Evolutionary conservation across 2,888 invertebrate species (phyloP).

Genomic region (Cremastinae sp.): DNA sequence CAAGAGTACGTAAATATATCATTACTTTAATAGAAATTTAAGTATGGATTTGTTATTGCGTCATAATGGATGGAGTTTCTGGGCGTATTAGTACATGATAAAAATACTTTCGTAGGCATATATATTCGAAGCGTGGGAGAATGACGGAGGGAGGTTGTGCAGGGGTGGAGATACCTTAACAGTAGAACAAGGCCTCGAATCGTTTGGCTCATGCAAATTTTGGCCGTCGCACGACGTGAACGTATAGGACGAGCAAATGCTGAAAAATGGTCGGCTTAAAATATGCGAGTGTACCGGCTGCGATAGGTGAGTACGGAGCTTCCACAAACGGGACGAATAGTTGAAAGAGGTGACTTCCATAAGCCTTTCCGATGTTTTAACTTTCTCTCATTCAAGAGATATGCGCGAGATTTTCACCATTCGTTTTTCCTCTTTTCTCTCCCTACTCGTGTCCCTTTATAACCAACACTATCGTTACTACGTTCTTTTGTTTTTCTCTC

Average conservation of each 20-base stretch:
- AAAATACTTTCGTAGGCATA: no score
- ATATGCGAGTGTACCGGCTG: constrained; percentile 78
- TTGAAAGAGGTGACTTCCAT: constrained; percentile 59
- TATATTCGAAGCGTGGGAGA: no score
- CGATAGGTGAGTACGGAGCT: constrained; percentile 75
- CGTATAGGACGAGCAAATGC: constrained; percentile 76
- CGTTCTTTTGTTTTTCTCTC: constrained; percentile 27
- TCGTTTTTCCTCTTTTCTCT: constrained; percentile 43
- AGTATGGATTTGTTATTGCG: no score
- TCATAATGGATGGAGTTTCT: no score
- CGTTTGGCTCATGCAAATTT: constrained; percentile 77
- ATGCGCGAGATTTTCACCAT: constrained; percentile 60
- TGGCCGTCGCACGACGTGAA: constrained; percentile 71
- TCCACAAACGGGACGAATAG: constrained; percentile 51
- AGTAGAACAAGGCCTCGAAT: constrained; percentile 61
- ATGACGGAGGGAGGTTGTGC: constrained; percentile 9
- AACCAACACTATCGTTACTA: background rate
- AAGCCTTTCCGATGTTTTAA: constrained; percentile 70
- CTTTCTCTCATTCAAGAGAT: constrained; percentile 64
- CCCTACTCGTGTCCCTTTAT: background rate
- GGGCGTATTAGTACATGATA: no score
- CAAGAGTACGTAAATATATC: no score
- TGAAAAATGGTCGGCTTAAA: constrained; percentile 80
- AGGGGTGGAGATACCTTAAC: constrained; percentile 52
- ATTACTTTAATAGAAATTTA: no score